Evolutionary conservation across 2,113 vertebrate genomes (phyloP), one percentile per base, ranked within the genome.

Genomic region (Myodes glareolus): DNA sequence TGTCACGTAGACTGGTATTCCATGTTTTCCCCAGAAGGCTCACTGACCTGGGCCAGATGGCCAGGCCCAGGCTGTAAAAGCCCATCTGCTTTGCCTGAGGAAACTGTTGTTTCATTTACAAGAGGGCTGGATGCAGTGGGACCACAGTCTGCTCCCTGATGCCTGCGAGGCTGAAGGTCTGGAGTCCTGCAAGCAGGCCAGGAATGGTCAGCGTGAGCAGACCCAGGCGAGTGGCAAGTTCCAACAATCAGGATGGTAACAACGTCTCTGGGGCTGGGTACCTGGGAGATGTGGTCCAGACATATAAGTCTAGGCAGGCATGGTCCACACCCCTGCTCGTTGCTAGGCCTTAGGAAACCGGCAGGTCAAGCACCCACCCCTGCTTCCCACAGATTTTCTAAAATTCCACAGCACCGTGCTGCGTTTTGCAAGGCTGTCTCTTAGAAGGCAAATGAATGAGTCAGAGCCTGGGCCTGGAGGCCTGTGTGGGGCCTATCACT

Each of bases 11-110:
- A 67, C 47, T 91, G 81, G 70, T 95, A 19, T 75, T 29, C 87
- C n/a, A 52, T 91, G 75, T 94, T 52, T 77, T 84, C n/a, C 94
- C 92, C 88, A 63, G 95, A 91, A 94, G 96, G 92, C 90, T 95
- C 80, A 3, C 84, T 61, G 80, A 90, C 95, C 88, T 86, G 72
- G 80, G 82, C 94, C 97, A 97, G 96, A 97, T 97, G 95, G 97
- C 67, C n/a, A 6, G 94, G 77, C 75, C 67, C 91, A 33, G 73
- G 67, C 96, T 92, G 6, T 95, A 89, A 92, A 96, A 95, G 89
- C 67, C 92, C 5, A 0, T 94, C 92, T 92, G 95, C 91, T 94
- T 89, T 17, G 96, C 96, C 92, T 61, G 81, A 95, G 88, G 89
- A 96, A 77, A 91, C 16, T n/a, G 61, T 17, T 33, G 33, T 67